These are phyloP conservation scores for Callipepla squamata DNA, from an alignment of 2,113 vertebrate genomes.

Conservation along the genomic window DNA sequence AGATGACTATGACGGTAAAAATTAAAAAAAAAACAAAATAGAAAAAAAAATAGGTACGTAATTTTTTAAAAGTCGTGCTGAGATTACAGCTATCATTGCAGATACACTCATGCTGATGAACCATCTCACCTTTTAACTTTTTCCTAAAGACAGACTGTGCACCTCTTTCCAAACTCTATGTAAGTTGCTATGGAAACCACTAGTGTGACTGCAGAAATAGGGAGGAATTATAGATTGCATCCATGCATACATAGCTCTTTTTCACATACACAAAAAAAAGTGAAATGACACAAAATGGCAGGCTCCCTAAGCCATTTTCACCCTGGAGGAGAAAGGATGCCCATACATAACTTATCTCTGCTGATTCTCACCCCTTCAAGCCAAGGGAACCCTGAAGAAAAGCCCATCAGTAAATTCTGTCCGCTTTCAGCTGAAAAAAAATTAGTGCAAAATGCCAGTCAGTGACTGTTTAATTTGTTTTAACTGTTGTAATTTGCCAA, in stretches of 20 bases:
- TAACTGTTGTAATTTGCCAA: not conserved
- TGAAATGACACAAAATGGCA: rapidly evolving
- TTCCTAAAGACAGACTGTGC: not conserved
- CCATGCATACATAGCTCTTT: not conserved
- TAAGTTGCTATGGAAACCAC: constrained; percentile 51
- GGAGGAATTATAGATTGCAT: not conserved
- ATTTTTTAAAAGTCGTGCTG: rapidly evolving
- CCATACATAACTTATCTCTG: not conserved
- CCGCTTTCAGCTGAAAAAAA: not conserved
- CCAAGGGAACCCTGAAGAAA: not conserved
- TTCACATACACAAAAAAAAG: not conserved
- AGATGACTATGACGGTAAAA: not conserved
- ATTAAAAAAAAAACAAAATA: not conserved
- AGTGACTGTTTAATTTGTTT: rapidly evolving
- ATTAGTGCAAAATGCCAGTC: not conserved
- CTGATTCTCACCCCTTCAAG: not conserved
- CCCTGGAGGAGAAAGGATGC: not conserved
- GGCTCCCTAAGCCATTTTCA: not conserved
- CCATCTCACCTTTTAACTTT: not conserved
- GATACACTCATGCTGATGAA: not conserved
- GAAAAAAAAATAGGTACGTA: not conserved
- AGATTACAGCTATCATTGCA: not conserved
- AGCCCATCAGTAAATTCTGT: not conserved
- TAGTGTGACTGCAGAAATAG: not conserved
- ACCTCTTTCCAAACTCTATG: not conserved